A percentile compares a stretch with the other conserved stretches of the same genome.
These are phyloP conservation scores for Heliconius congener DNA, from an alignment of 1,140 invertebrate species.

Conservation along the genomic window DNA sequence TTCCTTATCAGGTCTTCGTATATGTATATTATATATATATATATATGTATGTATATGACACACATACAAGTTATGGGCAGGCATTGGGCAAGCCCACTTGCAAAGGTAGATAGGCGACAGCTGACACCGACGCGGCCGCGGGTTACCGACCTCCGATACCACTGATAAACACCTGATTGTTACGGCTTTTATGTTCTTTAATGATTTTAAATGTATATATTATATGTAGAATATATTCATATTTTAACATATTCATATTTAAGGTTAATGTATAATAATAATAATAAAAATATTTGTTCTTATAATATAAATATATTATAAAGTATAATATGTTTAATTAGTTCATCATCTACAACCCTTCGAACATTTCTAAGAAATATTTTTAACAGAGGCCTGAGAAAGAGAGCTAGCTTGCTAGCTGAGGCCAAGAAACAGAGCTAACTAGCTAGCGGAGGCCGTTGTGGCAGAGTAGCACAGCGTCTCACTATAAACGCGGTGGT, in stretches of 20 bases:
- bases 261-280: not conserved
- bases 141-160: constrained; percentile 8
- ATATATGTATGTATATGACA: not conserved
- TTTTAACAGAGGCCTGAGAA: too few species aligned
- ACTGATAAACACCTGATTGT: constrained; percentile 9
- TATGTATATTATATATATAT: too few species aligned
- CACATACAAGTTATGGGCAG: not conserved
- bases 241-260: not conserved
- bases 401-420: too few species aligned
- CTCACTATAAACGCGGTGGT: too few species aligned
- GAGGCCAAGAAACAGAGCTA: too few species aligned
- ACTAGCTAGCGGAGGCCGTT: too few species aligned
- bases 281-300: too few species aligned
- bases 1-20: not conserved
- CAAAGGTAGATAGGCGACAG: not conserved
- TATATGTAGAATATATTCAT: not conserved
- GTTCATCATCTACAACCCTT: too few species aligned
- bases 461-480: too few species aligned
- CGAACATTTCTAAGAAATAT: too few species aligned
- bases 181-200: not conserved
- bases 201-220: not conserved
- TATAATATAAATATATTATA: too few species aligned
- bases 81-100: not conserved
- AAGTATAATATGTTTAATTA: too few species aligned
- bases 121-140: not conserved